Base-by-base conservation (phyloP, 2,113 vertebrate genomes). In the Callaeas wilsoni region DNA sequence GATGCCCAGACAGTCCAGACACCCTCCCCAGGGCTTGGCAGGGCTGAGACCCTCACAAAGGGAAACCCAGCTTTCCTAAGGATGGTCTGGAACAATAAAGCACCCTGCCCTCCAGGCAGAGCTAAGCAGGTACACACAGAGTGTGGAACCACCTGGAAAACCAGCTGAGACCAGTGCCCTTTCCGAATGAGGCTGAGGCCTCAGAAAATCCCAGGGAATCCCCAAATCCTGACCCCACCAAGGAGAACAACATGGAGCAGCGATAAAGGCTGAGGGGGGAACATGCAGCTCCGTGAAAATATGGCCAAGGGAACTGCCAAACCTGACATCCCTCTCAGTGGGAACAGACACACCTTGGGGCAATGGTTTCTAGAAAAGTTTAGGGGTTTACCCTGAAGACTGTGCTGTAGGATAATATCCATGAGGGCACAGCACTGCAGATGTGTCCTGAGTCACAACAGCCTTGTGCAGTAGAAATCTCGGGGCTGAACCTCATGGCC, bases 221-320 rank as follows among this genome's bases (percentile, higher is more conserved):
- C 65, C 42, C 64, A 77, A 2, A 60, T 37, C 44, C 33, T 56
- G 33, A 59, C 5, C 22, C 13, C 13, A 13, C 39, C 35, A 12
- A 13, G 50, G 55, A 55, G 9, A 3, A 7, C 0, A 2, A 6
- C 0, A 2, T 37, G 35, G 39, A n/a, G 4, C 49, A 64, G 35
- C 0, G 1, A 55, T 12, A 49, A 73, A 52, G 42, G 57, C 89
- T 87, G 63, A 60, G 52, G 7, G 44, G 25, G 20, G 63, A 81
- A n/a, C 17, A 7, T 1, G 26, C 21, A 90, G 37, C 27, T 68
- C 57, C 53, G 21, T 44, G 47, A 49, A 60, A 82, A 68, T 5
- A 12, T 1, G 4, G 22, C 49, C 44, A 39, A 73, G 26, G 44
- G 29, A 44, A 2, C 6, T 44, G 17, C 60, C 63, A 62, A 46